Base-by-base conservation (phyloP, 2,888 invertebrate genomes). In the Diaphora mendica region DNA sequence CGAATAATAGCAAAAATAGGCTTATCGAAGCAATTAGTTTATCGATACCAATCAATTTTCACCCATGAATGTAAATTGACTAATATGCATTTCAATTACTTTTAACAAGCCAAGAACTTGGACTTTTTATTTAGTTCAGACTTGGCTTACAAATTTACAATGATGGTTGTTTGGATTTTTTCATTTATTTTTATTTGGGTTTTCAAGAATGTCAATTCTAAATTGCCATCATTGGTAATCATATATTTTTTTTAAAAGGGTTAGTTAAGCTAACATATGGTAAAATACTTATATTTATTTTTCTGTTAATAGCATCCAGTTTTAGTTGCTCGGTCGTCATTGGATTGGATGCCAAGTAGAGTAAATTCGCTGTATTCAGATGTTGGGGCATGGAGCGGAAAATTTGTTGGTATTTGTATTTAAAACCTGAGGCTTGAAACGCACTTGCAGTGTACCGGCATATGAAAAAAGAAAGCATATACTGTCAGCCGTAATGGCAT, bases 261-360 rank as follows among this genome's bases (percentile, higher is more conserved):
- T 23, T 35, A 20, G 5, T 20, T 48, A 48, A 48, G 15, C 23
- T 35, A 35, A 35, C 11, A 0, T 9, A 2, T 9, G 20, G 33
- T 35, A 23, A 35, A 13, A n/a, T 33, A 55, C 35, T 51, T 51
- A 30, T 13, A 59, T 30, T 0, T 48, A 64, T 8, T 55, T 76
- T 65, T 67, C 48, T 69, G 74, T 71, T 89, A 90, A 69, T 75
- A 95, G 95, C 95, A 95, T 76, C 96, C 95, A 4, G 91, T 95
- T 44, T 87, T 93, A 79, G 91, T 96, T 11, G 94, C 95, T 15
- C 92, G 95, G 8, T 94, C 95, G 2, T 92, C 95, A 0, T 81
- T 94, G 71, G 95, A 95, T 84, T 95, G 95, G 95, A 94, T 95
- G 94, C 95, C 95, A 44, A 95, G 95, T 80, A 89, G 95, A 85